Evolutionary conservation across 2,113 vertebrate genomes (phyloP).

Genomic region (Cynopterus brachyotis): DNA sequence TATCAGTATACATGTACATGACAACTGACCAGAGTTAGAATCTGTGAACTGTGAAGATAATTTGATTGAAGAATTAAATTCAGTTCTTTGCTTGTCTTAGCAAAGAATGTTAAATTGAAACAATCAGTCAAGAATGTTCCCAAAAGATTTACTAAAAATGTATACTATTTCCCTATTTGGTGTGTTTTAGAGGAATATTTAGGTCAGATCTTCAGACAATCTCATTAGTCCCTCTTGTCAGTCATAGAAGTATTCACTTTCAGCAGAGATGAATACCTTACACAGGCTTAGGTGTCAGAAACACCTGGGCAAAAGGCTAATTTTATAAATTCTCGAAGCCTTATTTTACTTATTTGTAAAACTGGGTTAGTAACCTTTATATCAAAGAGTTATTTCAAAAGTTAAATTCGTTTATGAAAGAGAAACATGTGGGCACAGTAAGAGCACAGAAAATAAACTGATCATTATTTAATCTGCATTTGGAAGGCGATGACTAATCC

Average conservation of each 20-base stretch:
- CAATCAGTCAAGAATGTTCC: not conserved
- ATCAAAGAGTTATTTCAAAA: not conserved
- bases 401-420: not conserved
- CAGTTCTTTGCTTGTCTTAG: not conserved
- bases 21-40: not conserved
- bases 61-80: slow-evolving; percentile 48
- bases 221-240: not conserved
- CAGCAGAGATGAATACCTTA: not conserved
- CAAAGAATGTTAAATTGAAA: slow-evolving; percentile 52
- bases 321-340: not conserved
- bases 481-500: not conserved
- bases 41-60: slow-evolving; percentile 38
- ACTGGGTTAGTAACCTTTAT: not conserved
- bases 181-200: not conserved
- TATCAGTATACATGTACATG: not conserved
- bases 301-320: not conserved
- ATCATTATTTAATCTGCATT: not conserved
- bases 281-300: not conserved
- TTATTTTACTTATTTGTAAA: not conserved
- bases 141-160: slow-evolving; percentile 17
- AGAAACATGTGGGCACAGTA: not conserved
- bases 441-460: not conserved
- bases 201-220: not conserved
- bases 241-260: not conserved
- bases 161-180: not conserved